Evolutionary conservation across 2,797 vertebrate species (phyloP).

Genomic region (Halcyon leucocephala): DNA sequence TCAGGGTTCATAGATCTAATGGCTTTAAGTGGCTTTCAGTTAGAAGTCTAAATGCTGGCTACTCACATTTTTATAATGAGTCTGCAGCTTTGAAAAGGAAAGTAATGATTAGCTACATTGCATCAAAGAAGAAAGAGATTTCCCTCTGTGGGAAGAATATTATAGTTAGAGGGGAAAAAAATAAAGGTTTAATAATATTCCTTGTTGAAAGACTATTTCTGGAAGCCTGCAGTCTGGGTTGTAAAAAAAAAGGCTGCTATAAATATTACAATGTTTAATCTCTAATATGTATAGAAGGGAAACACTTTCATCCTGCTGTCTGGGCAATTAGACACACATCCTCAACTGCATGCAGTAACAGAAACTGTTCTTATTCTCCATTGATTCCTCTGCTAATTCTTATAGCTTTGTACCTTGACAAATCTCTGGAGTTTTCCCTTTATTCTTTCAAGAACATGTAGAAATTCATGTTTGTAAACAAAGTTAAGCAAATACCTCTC

Average conservation of each 20-base stretch:
- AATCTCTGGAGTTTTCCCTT: background rate
- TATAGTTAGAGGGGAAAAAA: background rate
- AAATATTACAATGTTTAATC: background rate
- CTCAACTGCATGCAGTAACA: background rate
- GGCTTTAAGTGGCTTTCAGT: background rate
- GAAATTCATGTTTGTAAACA: background rate
- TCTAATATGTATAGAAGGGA: background rate
- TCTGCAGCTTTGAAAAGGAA: conserved; percentile 8
- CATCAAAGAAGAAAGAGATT: background rate
- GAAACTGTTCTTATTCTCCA: background rate
- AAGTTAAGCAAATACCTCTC: background rate
- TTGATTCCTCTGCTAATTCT: background rate
- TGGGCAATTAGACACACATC: background rate
- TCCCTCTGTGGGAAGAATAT: conserved; percentile 15
- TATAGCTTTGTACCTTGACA: background rate
- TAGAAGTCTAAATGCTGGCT: background rate
- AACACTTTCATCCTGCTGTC: background rate
- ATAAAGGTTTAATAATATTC: background rate
- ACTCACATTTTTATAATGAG: conserved; percentile 9
- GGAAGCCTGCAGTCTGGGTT: background rate
- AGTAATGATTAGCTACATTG: background rate
- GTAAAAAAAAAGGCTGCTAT: background rate
- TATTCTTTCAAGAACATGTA: background rate
- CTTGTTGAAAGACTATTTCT: background rate
- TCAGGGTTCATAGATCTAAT: background rate